phyloP scores from a whole-genome alignment of 2,888 invertebrate genomes.

The Conomelus anceps region DNA sequence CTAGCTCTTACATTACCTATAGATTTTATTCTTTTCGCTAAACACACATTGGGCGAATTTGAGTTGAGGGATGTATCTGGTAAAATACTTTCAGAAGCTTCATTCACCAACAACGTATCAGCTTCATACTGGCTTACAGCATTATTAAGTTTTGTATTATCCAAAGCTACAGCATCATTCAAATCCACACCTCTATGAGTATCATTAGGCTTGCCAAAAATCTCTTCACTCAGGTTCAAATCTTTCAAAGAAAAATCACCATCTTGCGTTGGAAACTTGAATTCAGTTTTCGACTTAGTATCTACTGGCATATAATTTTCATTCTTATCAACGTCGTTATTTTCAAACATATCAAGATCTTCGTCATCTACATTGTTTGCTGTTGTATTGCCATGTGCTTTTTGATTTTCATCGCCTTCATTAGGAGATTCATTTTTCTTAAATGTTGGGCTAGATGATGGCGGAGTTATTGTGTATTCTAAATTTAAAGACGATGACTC shows the following conservation, averaged over 20 bases:
- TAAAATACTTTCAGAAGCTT: not conserved
- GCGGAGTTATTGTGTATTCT: not conserved
- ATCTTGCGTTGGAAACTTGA: constrained; percentile 7
- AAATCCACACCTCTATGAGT: not conserved
- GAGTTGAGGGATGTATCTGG: not conserved
- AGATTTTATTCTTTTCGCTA: not conserved
- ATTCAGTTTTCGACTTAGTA: not conserved
- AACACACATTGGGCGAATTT: not conserved
- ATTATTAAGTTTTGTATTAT: not conserved
- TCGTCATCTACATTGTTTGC: not conserved
- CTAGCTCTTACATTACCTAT: not conserved
- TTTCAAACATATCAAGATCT: not conserved
- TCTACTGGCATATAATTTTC: not conserved
- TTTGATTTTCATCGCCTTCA: not conserved
- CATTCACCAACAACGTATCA: not conserved
- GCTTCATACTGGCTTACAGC: not conserved
- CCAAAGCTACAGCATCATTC: not conserved
- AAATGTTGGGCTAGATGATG: not conserved
- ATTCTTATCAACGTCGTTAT: not conserved
- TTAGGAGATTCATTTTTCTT: not conserved
- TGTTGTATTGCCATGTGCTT: not conserved
- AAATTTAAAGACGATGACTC: not conserved
- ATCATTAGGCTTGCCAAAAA: not conserved
- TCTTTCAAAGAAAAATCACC: not conserved
- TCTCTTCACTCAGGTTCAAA: not conserved